Base-by-base conservation (phyloP, 2,888 invertebrate genomes). In the Drosophila meridionalis region DNA sequence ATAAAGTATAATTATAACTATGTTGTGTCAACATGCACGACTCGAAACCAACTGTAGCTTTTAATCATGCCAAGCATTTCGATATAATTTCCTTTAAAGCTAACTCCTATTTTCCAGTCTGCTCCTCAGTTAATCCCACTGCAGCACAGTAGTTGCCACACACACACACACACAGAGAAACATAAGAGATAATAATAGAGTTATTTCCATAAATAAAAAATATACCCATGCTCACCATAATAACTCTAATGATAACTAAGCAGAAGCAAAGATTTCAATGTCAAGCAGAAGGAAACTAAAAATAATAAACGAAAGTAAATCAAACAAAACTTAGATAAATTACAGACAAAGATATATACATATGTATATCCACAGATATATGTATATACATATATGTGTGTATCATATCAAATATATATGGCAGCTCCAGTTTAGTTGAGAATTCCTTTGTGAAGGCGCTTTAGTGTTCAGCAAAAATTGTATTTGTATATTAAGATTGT, bases 61-160 rank as follows among this genome's bases (percentile, higher is more conserved):
- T 79, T 77, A 82, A 79, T 83, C 83, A 87, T 85, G 87, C 87
- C 83, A 87, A 85, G 85, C 85, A 85, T 85, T 85, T 83, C 76
- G 48, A 59, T 82, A 82, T 84, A 30, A 60, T 62, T 74, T 80
- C 9, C 65, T 64, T 71, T 76, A 62, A 62, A 67, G 58, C 65
- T 38, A 53, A 55, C 26, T 55, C 36, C 42, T 76, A 57, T 69
- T 78, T 76, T 82, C 58, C 38, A 66, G 65, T 63, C 50, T 59
- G 56, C 65, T 71, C 65, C 50, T 75, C 14, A 72, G 66, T 76
- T 76, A 34, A 34, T n/a, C 36, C 47, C 45, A 58, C 57, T 30
- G 43, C 60, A 61, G 52, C 36, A 62, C 43, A 56, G 57, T 65
- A 77, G 63, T 77, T 63, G 69, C 65, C 65, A 58, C 73, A 61